Evolutionary conservation across 1,140 invertebrate species (phyloP), one percentile per base, ranked within the genome.

Genomic region (Euglossa dilemma): DNA sequence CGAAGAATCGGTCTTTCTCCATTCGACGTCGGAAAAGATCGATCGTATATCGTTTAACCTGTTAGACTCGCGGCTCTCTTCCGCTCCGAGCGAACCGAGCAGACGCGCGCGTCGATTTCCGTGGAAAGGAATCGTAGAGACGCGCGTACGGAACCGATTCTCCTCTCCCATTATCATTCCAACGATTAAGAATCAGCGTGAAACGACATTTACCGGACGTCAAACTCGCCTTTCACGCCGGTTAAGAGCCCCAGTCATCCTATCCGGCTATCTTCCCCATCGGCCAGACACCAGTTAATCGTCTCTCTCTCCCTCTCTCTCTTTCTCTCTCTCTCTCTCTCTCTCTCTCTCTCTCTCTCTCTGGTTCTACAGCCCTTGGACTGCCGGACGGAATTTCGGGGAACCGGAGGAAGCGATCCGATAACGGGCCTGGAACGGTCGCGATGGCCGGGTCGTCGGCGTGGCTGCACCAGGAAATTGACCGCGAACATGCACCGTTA

Each of bases 401-500:
- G 36, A 36, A 36, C 36, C 25, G 43, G 70, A 56, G 9, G 52
- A 20, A 56, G 20, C 52, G n/a, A 14, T 0, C 52, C 25, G 71
- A 74, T 59, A 74, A 57, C 14, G 16, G 11, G 1, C 6, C 25
- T 16, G 12, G 71, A 59, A 8, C 54, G 23, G 23, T 36, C 71
- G 23, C 71, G 54, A 69, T 47, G 12, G 11, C 20, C 11, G 11
- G 25, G 61, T 36, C 8, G n/a, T 45, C 36, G 11, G 36, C 12
- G 11, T 0, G 63, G 28, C 12, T 16, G 66, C 66, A 45, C 11
- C 63, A 45, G 54, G 57, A 71, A 66, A 83, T 83, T 66, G 69
- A 43, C 18, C 45, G 78, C 45, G 23, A n/a, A 56, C 71, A 59
- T 74, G 71, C 71, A 74, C 71, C 71, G 71, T 74, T 59, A 47